phyloP scores from a whole-genome alignment of 1,140 invertebrate species.

The Rhyzopertha dominica region DNA sequence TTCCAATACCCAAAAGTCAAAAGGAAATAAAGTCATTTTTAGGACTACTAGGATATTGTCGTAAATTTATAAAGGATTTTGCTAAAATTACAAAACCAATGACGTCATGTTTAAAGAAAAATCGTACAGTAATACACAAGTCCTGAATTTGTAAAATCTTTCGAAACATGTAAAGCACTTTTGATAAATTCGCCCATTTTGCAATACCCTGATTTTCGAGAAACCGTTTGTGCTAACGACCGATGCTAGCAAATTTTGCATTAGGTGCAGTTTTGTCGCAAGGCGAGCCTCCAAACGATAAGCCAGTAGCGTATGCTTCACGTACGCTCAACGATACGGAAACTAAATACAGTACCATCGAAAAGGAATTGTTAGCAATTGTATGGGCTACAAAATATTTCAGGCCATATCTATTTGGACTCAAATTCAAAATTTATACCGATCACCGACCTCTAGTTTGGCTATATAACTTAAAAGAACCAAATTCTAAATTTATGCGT shows the following conservation, averaged over 20 bases:
- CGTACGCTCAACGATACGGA: conserved; percentile 8
- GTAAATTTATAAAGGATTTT: conserved; percentile 40
- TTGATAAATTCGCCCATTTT: conserved; percentile 24
- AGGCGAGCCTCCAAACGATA: conserved; percentile 26
- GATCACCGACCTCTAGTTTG: conserved; percentile 29
- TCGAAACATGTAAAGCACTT: conserved; percentile 18
- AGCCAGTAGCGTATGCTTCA: background rate
- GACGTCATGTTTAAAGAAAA: conserved; percentile 11
- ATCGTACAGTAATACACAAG: conserved; percentile 10
- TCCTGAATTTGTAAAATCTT: conserved; percentile 12
- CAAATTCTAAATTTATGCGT: background rate
- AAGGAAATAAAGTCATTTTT: conserved; percentile 19
- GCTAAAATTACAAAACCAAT: conserved; percentile 35
- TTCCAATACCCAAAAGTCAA: conserved; percentile 2
- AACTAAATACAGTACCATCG: conserved; percentile 34
- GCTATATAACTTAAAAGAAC: conserved; percentile 3
- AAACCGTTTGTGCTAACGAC: conserved; percentile 36
- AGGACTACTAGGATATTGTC: conserved; percentile 41
- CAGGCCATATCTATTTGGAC: conserved; percentile 39
- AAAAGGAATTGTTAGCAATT: conserved; percentile 40
- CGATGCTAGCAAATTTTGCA: conserved; percentile 30
- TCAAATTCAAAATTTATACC: conserved; percentile 32
- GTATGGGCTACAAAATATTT: conserved; percentile 46
- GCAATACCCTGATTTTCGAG: conserved; percentile 32
- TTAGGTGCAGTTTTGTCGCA: conserved; percentile 30